Percentiles rank a stretch among this genome's conserved stretches.
phyloP scores from a whole-genome alignment of 2,888 invertebrate species.

The Drosophila borborema region DNA sequence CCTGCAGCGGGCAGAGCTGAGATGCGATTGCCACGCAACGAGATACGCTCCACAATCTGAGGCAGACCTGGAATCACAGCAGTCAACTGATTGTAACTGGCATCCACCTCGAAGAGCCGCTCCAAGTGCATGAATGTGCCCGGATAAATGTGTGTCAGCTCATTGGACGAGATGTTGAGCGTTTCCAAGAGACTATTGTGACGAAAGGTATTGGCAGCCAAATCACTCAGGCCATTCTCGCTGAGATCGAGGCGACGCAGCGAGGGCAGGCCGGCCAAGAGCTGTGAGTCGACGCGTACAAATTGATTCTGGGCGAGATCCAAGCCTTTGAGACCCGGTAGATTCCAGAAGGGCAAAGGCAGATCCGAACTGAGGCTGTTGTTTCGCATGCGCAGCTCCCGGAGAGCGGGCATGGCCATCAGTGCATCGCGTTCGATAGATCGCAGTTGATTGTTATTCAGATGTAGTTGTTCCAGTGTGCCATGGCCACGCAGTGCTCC shows the following conservation, averaged over 20 bases:
- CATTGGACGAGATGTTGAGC: slow-evolving; percentile 92
- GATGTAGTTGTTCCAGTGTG: slow-evolving; percentile 91
- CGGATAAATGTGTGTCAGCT: slow-evolving; percentile 89
- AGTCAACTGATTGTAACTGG: slow-evolving; percentile 90
- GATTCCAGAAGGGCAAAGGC: slow-evolving; percentile 92
- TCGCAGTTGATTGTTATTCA: slow-evolving; percentile 91
- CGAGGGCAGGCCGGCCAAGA: slow-evolving; percentile 91
- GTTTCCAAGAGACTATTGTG: slow-evolving; percentile 91
- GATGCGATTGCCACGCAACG: slow-evolving; percentile 90
- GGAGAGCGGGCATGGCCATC: slow-evolving; percentile 92
- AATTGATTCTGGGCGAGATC: slow-evolving; percentile 92
- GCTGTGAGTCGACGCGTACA: slow-evolving; percentile 89
- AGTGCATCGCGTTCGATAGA: slow-evolving; percentile 92
- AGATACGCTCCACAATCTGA: slow-evolving; percentile 90
- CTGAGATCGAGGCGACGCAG: slow-evolving; percentile 91
- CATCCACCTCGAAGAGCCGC: slow-evolving; percentile 92
- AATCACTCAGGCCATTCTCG: slow-evolving; percentile 89
- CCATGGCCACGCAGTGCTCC: slow-evolving; percentile 92
- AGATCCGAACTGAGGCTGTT: slow-evolving; percentile 92
- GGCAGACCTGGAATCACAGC: slow-evolving; percentile 92
- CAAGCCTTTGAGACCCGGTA: slow-evolving; percentile 93
- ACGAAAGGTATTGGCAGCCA: slow-evolving; percentile 91
- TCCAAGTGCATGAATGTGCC: slow-evolving; percentile 91
- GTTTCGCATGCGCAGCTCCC: slow-evolving; percentile 92
- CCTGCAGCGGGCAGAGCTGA: slow-evolving; percentile 88